Evolutionary conservation across 2,888 invertebrate species (phyloP).

Genomic region (Nomada lathburiana): DNA sequence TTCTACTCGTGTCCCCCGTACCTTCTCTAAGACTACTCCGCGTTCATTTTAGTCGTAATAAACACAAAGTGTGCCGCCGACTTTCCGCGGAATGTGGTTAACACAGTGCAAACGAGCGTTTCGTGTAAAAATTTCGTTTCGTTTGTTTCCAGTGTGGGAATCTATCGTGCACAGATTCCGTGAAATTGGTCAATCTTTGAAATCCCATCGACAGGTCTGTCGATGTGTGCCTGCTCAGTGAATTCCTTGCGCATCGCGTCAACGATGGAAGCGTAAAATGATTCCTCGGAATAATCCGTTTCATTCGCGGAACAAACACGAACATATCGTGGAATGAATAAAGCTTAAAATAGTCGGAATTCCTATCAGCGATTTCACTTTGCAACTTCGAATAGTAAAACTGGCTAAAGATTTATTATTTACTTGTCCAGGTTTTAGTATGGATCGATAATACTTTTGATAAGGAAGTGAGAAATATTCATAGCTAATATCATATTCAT

Average conservation of each 20-base stretch:
- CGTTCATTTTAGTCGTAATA: not conserved
- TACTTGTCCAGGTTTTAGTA: too few relatives aligned
- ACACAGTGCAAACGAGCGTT: not conserved
- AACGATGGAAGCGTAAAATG: not conserved
- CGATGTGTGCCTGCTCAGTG: not conserved
- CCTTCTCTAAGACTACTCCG: not conserved
- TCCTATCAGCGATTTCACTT: not conserved
- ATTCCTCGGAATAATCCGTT: constrained; percentile 8
- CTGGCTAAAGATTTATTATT: too few relatives aligned
- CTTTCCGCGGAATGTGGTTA: not conserved
- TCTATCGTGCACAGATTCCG: not conserved
- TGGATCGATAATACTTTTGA: too few relatives aligned
- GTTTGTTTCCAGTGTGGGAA: not conserved
- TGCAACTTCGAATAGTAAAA: not conserved
- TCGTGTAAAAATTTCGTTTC: not conserved
- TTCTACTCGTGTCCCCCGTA: too few relatives aligned
- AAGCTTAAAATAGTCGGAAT: not conserved
- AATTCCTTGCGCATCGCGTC: not conserved
- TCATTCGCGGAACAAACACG: not conserved
- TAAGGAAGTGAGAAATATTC: too few relatives aligned
- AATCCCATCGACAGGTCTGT: not conserved
- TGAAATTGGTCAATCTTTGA: not conserved
- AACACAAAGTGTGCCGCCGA: not conserved
- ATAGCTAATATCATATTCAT: too few relatives aligned
- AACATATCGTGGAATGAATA: not conserved